Evolutionary conservation across 2,888 invertebrate genomes (phyloP), one percentile per base, ranked within the genome.

Genomic region (Phortica magna): DNA sequence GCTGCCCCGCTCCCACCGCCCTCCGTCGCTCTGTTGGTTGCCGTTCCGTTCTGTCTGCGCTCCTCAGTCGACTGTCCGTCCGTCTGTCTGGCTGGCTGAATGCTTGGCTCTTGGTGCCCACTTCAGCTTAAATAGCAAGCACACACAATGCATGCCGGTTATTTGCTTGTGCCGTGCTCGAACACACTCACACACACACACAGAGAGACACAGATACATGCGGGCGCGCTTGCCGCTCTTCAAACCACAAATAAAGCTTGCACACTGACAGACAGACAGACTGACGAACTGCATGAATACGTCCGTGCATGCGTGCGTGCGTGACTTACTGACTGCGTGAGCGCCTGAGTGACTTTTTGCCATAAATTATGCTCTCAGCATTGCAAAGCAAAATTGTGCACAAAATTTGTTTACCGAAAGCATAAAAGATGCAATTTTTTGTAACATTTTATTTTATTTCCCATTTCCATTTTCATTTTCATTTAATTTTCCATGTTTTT

Each of bases 351-450:
- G 7, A 59, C 59, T 59, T 59, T 19, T 14, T 19, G 17, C 22
- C 19, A 59, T 59, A 59, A 59, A 59, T 59, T 59, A 59, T 59
- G n/a, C 59, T 59, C 31, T 31, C 59, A 7, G 10, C 17, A 59
- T 59, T 59, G 22, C 19, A 19, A 7, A 59, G 59, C 55, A 55
- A 55, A 55, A 55, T 55, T n/a, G 14, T 55, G 14, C n/a, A 12
- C n/a, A 6, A 55, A 55, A 55, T 12, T 14, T 55, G 14, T 55
- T 55, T 55, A 17, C 55, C 31, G 0, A 31, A 31, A 31, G 31
- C 5, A 31, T 31, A 31, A 31, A 31, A 31, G 31, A 31, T 31
- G 31, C 31, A 31, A 31, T 31, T 31, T 31, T 59, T 59, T 2
- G 53, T 53, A 53, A 53, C 53, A 53, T 53, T 53, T 31, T 31